These are phyloP conservation scores for Aspidapion aeneum DNA, from an alignment of 2,888 invertebrate genomes.

Conservation along the genomic window DNA sequence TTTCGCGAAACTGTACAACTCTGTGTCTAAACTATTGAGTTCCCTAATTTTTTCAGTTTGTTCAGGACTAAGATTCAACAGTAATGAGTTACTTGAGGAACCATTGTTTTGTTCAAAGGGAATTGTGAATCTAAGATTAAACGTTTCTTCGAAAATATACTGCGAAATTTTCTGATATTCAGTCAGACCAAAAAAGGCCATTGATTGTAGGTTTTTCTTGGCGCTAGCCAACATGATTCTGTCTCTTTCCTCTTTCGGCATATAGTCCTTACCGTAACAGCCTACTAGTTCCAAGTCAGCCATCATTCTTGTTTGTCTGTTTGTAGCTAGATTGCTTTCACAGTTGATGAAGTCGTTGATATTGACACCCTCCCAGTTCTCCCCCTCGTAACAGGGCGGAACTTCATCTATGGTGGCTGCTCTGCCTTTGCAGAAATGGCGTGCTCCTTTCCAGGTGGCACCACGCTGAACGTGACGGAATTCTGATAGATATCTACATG, in stretches of 20 bases:
- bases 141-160: conserved; percentile 92
- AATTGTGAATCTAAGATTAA: conserved; percentile 84
- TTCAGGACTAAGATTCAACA: conserved; percentile 69
- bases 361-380: conserved; percentile 85
- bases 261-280: conserved; percentile 86
- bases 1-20: conserved; percentile 91
- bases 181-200: conserved; percentile 97
- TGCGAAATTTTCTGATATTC: conserved; percentile 92
- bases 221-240: conserved; percentile 91
- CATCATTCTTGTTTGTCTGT: conserved; percentile 97
- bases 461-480: conserved; percentile 96
- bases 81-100: conserved; percentile 80
- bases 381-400: conserved; percentile 73
- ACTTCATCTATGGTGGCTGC: conserved; percentile 78
- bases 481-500: conserved; percentile 82
- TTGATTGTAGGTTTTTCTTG: conserved; percentile 87
- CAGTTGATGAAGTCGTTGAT: conserved; percentile 90
- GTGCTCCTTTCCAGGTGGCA: conserved; percentile 90
- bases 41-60: conserved; percentile 73
- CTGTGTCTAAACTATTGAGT: conserved; percentile 85
- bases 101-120: conserved; percentile 92
- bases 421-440: conserved; percentile 71
- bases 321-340: conserved; percentile 90
- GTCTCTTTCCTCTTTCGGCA: conserved; percentile 72
- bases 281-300: conserved; percentile 90